Percentiles rank a stretch among this genome's conserved stretches.
phyloP scores from a whole-genome alignment of 2,113 vertebrate genomes.

The Cynoglossus semilaevis region DNA sequence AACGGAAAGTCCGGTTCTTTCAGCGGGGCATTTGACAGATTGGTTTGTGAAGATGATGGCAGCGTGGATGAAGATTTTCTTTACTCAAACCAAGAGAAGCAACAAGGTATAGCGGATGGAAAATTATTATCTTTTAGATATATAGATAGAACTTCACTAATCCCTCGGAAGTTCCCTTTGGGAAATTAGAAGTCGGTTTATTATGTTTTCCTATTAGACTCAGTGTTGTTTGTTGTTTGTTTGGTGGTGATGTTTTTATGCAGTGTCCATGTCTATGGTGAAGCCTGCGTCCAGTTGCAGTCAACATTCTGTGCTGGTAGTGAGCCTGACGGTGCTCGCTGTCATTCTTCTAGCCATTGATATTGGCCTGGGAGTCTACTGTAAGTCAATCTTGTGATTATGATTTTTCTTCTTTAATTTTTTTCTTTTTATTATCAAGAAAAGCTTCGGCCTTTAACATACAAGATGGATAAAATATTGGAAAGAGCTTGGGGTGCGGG shows the following conservation, averaged over 20 bases:
- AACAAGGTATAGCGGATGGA: conserved; percentile 36
- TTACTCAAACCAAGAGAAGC: conserved; percentile 25
- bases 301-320: conserved; percentile 29
- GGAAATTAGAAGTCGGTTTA: too few species aligned
- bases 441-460: too few species aligned
- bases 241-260: conserved; percentile 19
- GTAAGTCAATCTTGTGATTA: conserved; percentile 49
- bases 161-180: too few species aligned
- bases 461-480: too few species aligned
- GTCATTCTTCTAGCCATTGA: conserved; percentile 47
- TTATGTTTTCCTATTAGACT: too few species aligned
- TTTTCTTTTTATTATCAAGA: too few species aligned
- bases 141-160: too few species aligned
- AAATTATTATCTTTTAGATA: too few species aligned
- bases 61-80: conserved; percentile 14
- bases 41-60: conserved; percentile 31
- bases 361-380: conserved; percentile 63
- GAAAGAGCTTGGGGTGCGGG: too few species aligned
- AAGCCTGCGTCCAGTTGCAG: conserved; percentile 19
- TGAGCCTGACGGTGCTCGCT: conserved; percentile 46
- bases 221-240: not conserved
- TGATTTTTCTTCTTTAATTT: too few species aligned
- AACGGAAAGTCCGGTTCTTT: not conserved
- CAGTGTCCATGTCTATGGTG: conserved; percentile 54
- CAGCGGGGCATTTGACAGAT: conserved; percentile 34